A percentile compares a stretch with the other conserved stretches of the same genome.
phyloP scores from a whole-genome alignment of 2,113 vertebrate genomes.

The Zosterops pallidus region DNA sequence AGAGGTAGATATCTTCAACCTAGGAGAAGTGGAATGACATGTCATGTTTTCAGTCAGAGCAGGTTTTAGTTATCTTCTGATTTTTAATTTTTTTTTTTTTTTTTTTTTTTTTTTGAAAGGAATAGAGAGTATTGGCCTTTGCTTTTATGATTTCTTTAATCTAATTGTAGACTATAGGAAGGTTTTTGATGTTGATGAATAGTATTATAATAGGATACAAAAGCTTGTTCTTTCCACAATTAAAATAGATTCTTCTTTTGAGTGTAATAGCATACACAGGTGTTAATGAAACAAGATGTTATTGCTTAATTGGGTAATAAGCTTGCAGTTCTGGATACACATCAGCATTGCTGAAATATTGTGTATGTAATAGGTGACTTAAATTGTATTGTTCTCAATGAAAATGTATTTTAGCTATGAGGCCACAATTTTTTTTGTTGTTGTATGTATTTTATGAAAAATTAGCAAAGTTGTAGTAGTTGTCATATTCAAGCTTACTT shows the following conservation, averaged over 20 bases:
- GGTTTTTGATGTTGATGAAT: not conserved
- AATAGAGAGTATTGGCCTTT: not conserved
- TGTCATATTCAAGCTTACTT: not conserved
- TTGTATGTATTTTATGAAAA: not conserved
- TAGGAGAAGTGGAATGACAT: not conserved
- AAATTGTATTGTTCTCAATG: not conserved
- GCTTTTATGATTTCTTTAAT: not conserved
- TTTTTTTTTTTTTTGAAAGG: not conserved
- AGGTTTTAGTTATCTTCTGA: not conserved
- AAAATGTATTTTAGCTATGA: not conserved
- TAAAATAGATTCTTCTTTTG: not conserved
- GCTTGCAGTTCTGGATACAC: not conserved
- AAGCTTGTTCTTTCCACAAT: not conserved
- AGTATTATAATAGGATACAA: not conserved
- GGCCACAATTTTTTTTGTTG: not conserved
- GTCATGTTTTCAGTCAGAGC: not conserved
- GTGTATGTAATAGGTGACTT: not conserved
- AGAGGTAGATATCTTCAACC: not conserved
- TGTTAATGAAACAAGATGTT: not conserved
- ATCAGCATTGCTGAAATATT: not conserved
- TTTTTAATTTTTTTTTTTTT: not conserved
- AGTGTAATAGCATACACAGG: not conserved
- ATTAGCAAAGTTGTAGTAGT: not conserved
- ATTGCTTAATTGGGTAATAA: not conserved
- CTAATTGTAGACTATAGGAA: not conserved